phyloP scores from a whole-genome alignment of 2,797 vertebrate genomes.

The Onychomys arenicola region DNA sequence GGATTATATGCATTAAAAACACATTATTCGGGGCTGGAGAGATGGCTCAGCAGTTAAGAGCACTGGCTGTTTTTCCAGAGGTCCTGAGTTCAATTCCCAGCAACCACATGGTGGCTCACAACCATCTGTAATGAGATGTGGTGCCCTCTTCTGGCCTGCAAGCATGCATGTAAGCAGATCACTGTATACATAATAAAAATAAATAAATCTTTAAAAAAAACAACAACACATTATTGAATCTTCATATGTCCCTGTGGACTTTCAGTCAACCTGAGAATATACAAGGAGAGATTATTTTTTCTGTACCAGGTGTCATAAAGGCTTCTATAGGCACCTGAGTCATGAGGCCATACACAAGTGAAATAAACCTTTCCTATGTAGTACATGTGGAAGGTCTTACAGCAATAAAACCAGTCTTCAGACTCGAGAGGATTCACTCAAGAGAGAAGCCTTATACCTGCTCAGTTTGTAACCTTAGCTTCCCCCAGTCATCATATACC shows the following conservation, averaged over 20 bases:
- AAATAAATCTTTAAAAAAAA: no score
- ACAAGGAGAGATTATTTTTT: slow-evolving; percentile 20
- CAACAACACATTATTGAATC: not conserved
- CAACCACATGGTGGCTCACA: no score
- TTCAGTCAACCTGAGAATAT: not conserved
- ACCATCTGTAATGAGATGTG: no score
- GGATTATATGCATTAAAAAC: not conserved
- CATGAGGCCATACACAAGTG: no score
- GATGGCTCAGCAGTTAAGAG: no score
- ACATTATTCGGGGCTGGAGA: no score
- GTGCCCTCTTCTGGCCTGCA: no score
- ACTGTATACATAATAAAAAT: no score
- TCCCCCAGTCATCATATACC: slow-evolving; percentile 59
- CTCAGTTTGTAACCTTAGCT: not conserved
- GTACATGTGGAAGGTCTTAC: not conserved
- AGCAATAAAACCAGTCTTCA: slow-evolving; percentile 45
- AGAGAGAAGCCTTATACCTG: slow-evolving; percentile 30
- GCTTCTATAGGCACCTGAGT: slow-evolving; percentile 50
- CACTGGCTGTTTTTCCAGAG: no score
- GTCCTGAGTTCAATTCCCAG: no score
- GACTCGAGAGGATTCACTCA: slow-evolving; percentile 59
- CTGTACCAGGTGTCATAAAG: slow-evolving; percentile 42
- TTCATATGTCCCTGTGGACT: slow-evolving; percentile 26
- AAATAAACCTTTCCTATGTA: slow-evolving; percentile 57
- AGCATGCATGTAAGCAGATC: no score